Evolutionary conservation across 1,140 invertebrate species (phyloP), one percentile per base, ranked within the genome.

Genomic region (Nephila pilipes): DNA sequence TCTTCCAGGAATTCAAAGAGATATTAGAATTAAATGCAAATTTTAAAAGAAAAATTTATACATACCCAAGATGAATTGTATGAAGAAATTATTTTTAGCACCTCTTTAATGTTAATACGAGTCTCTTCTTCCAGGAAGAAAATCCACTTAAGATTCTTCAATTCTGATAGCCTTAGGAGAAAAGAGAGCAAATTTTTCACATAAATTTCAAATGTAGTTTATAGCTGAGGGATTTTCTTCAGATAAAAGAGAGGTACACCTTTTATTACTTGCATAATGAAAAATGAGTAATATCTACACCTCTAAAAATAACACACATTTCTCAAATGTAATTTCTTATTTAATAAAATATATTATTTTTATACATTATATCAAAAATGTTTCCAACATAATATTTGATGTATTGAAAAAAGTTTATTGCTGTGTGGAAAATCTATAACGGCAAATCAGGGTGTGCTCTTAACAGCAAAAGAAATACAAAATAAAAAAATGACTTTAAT

Each of bases 11-110:
- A 29, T 60, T 2, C 14, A 54, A 25, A 6, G 1, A 22, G 57
- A 16, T 6, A 25, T 36, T 16, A 12, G 3, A 57, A 58, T 20
- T 20, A 29, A n/a, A 38, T 22, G 1, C 10, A 6, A 58, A 20
- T 29, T 90, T 90, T 25, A 20, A 20, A 3, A 6, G 29, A 16
- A 36, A 38, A 2, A 46, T 25, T 25, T 60, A 83, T 54, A 63
- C 10, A 83, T 87, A 92, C 91, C 65, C 87, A 25, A 55, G 91
- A 92, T 79, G 81, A 29, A 38, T 92, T 58, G 58, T 79, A 87
- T 25, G 36, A 55, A 6, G 20, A 55, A 16, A 92, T n/a, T 12
- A 87, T 29, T 79, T 58, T 22, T n/a, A 79, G 5, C 22, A 87
- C 1, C n/a, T 79, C 57, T 57, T 87, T 46, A 2, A 92, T 6